Conservation (phyloP, 2,888 invertebrate species). For the Hanleya hanleyi region DNA sequence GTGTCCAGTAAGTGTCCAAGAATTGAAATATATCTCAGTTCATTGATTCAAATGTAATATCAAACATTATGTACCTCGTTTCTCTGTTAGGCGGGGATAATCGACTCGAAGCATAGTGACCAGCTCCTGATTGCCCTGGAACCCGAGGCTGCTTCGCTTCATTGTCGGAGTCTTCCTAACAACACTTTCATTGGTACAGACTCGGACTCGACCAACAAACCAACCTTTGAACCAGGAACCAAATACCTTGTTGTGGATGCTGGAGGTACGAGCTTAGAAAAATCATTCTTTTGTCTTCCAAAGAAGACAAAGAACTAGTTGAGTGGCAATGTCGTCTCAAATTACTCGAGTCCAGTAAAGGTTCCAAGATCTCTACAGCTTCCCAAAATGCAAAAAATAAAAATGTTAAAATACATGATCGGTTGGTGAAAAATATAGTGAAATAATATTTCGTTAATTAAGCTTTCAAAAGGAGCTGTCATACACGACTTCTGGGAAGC, state of each 20-base stretch:
- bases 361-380: no score
- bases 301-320: no score
- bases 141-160: conserved; percentile 67
- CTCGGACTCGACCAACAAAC: conserved; percentile 47
- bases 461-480: no score
- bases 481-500: no score
- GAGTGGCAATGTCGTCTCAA: no score
- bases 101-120: conserved; percentile 59
- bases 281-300: background rate
- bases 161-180: conserved; percentile 59
- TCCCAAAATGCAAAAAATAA: no score
- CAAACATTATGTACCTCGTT: no score
- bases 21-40: no score
- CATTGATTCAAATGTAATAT: no score
- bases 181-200: conserved; percentile 56
- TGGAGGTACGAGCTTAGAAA: conserved; percentile 47
- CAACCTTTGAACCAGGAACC: conserved; percentile 63
- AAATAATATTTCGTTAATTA: no score
- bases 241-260: conserved; percentile 67
- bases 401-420: background rate
- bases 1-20: no score
- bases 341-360: no score
- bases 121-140: conserved; percentile 65
- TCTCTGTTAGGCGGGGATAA: conserved; percentile 57
- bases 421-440: background rate